Conservation (phyloP, 1,140 invertebrate genomes). For the Monomorium pharaonis region DNA sequence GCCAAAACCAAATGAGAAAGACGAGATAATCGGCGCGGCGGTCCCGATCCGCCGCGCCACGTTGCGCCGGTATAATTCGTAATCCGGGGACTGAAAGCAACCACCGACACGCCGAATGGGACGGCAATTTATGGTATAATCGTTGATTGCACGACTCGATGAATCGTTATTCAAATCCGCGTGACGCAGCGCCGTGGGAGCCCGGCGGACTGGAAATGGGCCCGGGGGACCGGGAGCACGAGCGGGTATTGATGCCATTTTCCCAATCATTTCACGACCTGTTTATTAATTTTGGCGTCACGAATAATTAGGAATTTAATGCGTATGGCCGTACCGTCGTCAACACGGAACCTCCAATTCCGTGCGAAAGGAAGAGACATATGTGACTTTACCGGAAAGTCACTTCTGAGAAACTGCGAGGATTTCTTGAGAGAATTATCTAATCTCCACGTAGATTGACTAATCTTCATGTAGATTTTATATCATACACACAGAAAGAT, state of each 20-base stretch:
- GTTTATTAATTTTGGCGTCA: constrained; percentile 48
- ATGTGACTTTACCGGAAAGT: background rate
- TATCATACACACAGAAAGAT: too few relatives aligned
- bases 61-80: constrained; percentile 43
- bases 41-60: background rate
- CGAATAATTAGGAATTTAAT: constrained; percentile 49
- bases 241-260: constrained; percentile 40
- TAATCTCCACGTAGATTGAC: background rate
- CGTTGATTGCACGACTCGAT: constrained; percentile 65
- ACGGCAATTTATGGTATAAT: constrained; percentile 69
- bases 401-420: background rate
- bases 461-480: background rate
- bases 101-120: constrained; percentile 35
- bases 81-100: constrained; percentile 36
- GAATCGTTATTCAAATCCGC: constrained; percentile 68
- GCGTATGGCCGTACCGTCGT: background rate
- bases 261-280: constrained; percentile 46
- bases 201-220: constrained; percentile 42
- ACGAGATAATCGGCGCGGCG: constrained; percentile 44
- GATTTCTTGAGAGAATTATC: background rate
- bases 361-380: background rate
- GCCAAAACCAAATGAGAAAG: background rate
- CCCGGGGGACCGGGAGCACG: constrained; percentile 18
- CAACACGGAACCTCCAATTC: background rate
- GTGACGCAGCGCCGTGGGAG: constrained; percentile 50